These are phyloP conservation scores for Penelope pileata DNA, from an alignment of 2,113 vertebrate genomes.

Conservation along the genomic window DNA sequence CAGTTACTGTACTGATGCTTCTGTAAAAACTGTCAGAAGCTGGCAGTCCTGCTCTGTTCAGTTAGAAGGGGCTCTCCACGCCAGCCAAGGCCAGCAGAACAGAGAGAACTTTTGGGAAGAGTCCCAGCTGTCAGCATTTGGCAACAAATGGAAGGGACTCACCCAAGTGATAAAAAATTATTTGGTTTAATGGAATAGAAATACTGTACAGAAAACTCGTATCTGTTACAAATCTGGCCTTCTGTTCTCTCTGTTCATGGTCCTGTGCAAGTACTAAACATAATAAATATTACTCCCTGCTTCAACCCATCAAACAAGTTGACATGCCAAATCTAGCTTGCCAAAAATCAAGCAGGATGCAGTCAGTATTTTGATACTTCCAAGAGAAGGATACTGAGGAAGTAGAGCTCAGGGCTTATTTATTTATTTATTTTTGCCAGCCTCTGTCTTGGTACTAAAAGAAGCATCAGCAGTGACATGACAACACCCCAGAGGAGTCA, in stretches of 20 bases:
- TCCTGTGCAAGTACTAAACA: not conserved
- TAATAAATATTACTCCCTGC: not conserved
- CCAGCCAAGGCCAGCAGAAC: not conserved
- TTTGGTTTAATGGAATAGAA: not conserved
- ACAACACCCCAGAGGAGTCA: not conserved
- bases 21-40: not conserved
- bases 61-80: not conserved
- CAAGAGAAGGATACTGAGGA: not conserved
- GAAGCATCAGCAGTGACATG: not conserved
- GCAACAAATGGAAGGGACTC: not conserved
- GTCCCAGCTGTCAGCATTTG: not conserved
- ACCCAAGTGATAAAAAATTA: not conserved
- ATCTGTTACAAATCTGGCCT: not conserved
- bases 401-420: not conserved
- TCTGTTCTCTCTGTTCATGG: not conserved
- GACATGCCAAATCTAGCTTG: not conserved
- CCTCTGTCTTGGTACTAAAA: not conserved
- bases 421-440: not conserved
- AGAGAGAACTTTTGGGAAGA: not conserved
- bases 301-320: not conserved
- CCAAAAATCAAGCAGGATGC: not conserved
- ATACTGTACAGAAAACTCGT: not conserved
- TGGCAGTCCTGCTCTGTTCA: not conserved
- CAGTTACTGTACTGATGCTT: not conserved
- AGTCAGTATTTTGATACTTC: not conserved